phyloP scores from a whole-genome alignment of 2,113 vertebrate genomes.

The Crotophaga sulcirostris region DNA sequence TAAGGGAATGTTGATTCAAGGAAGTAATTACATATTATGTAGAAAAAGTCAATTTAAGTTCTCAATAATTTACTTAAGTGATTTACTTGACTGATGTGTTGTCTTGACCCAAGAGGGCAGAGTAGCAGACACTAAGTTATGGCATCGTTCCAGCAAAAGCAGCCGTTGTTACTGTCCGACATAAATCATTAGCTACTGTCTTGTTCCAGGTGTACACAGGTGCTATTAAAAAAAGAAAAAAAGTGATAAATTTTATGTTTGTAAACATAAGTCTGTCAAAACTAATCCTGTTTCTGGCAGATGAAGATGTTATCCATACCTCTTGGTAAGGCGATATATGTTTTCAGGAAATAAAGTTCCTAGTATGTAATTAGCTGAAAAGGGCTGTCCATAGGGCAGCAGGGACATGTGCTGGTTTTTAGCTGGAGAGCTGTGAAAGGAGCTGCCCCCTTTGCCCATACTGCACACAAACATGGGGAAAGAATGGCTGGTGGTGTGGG shows the following conservation, averaged over 20 bases:
- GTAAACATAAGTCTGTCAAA: constrained; percentile 78
- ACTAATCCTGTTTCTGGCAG: constrained; percentile 76
- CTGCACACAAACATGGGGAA: fast-evolving
- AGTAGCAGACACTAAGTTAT: constrained; percentile 75
- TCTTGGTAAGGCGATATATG: constrained; percentile 59
- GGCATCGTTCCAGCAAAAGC: constrained; percentile 78
- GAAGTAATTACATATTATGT: constrained; percentile 71
- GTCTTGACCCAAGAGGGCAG: constrained; percentile 77
- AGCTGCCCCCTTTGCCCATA: background rate
- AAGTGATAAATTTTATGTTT: constrained; percentile 69
- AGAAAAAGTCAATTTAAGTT: constrained; percentile 66
- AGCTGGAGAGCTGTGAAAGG: background rate
- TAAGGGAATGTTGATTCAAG: constrained; percentile 66
- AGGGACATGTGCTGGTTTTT: background rate
- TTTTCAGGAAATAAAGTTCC: constrained; percentile 78
- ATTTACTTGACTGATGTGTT: constrained; percentile 65
- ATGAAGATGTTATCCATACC: constrained; percentile 77
- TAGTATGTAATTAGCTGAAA: constrained; percentile 72
- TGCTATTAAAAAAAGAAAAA: constrained; percentile 41
- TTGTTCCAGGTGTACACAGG: constrained; percentile 79
- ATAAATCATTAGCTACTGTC: constrained; percentile 77
- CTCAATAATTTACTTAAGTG: constrained; percentile 71
- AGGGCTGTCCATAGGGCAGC: background rate
- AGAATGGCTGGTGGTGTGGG: background rate
- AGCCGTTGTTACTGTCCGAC: constrained; percentile 61